phyloP scores from a whole-genome alignment of 2,888 invertebrate genomes.

The Pristionchus maxplancki region DNA sequence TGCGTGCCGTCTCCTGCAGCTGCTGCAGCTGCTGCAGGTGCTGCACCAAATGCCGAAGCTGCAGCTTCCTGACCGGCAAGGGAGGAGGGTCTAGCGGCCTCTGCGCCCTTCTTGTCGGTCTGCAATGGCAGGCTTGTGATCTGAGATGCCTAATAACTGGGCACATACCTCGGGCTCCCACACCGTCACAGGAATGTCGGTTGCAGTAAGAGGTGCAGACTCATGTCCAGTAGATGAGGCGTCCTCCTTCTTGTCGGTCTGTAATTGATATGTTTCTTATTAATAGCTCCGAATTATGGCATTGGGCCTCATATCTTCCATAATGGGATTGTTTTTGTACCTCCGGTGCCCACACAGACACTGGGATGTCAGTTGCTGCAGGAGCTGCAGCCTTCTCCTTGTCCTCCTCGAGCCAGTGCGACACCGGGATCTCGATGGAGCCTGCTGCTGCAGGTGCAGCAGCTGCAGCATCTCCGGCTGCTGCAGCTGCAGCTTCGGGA shows the following conservation, averaged over 20 bases:
- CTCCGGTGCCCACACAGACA: too few species aligned
- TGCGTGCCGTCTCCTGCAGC: not conserved
- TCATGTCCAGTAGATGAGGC: too few species aligned
- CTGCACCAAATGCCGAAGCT: not conserved
- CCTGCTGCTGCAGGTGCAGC: not conserved
- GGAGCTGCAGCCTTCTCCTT: too few species aligned
- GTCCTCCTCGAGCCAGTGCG: too few species aligned
- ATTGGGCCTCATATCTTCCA: too few species aligned
- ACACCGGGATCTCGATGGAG: not conserved
- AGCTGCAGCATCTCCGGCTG: not conserved
- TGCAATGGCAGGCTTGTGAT: not conserved
- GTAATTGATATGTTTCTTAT: too few species aligned
- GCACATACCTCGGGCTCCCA: not conserved
- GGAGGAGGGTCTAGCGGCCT: not conserved
- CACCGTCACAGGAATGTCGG: not conserved
- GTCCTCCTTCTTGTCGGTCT: not conserved
- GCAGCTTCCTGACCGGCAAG: not conserved
- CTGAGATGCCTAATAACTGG: too few species aligned
- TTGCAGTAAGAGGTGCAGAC: too few species aligned
- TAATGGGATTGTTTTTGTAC: too few species aligned
- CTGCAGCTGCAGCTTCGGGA: not conserved
- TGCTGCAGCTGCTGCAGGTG: not conserved
- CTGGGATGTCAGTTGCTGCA: too few species aligned
- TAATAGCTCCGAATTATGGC: too few species aligned
- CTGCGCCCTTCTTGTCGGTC: not conserved